Conservation (phyloP, 2,888 invertebrate genomes). For the Petrolisthes cinctipes region DNA sequence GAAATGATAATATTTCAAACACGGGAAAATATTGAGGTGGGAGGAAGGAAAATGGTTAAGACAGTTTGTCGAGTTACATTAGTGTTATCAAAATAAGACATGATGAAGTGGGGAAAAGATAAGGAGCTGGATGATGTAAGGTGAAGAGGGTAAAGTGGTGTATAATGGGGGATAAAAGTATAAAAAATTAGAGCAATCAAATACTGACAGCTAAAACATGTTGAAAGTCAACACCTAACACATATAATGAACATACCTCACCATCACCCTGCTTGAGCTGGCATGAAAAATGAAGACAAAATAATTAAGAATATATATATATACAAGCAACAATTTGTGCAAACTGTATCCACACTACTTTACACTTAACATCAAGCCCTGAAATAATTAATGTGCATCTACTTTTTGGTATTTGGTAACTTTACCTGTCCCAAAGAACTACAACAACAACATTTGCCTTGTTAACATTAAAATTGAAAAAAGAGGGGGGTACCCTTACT, state of each 20-base stretch:
- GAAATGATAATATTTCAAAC: too few species aligned
- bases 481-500: too few species aligned
- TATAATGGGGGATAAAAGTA: too few species aligned
- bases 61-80: too few species aligned
- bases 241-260: conserved; percentile 13
- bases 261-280: background rate
- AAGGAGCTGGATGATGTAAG: background rate
- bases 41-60: too few species aligned
- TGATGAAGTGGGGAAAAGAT: background rate
- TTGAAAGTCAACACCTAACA: background rate
- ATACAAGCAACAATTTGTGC: too few species aligned
- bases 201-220: background rate
- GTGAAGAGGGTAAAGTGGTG: background rate
- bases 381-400: too few species aligned
- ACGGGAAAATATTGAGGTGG: too few species aligned
- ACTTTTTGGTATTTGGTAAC: background rate
- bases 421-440: background rate
- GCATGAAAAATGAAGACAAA: conserved; percentile 3
- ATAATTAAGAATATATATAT: background rate
- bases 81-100: background rate
- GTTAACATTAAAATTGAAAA: too few species aligned
- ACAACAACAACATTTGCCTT: background rate
- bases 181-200: too few species aligned
- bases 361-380: too few species aligned
- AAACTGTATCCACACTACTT: too few species aligned